Base-by-base conservation (phyloP, 2,888 invertebrate species). In the Eupithecia exiguata region DNA sequence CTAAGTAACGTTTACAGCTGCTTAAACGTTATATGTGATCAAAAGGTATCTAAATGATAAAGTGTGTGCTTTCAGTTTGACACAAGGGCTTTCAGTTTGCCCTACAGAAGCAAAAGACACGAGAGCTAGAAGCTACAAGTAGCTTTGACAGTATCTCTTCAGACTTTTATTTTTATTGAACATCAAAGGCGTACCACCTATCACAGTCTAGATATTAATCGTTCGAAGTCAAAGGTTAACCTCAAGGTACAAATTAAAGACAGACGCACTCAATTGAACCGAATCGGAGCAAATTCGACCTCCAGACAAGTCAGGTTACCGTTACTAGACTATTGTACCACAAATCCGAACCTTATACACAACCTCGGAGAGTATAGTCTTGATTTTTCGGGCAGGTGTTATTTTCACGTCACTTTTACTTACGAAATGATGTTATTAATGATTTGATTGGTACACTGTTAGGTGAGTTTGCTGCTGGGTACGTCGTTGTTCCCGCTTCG, bases 251-350 rank as follows among this genome's bases (percentile, higher is more conserved):
- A 67, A 76, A 81, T 81, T 74, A 80, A 80, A 77, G 84, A 85
- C 88, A 89, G 87, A 86, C 88, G 86, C 87, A 86, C 83, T 82
- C 77, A 74, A 80, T 84, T 83, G 84, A 83, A 84, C 80, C 84
- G 83, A 83, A 79, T 80, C 85, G 82, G 83, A 84, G 84, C 83
- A 84, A 83, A 85, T 81, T 81, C 87, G 92, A 92, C 92, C 92
- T 92, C 90, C 86, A 92, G 92, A 91, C 92, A 86, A 80, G 82
- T 83, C 89, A 92, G 92, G 91, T 92, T 89, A 87, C 86, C 86
- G 35, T 36, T 25, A 53, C 53, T 63, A 86, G 77, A 83, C 81
- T 74, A 66, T 66, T 36, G 38, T 66, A 66, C n/a, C 40, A 66
- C 40, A 38, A 66, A 30, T 62, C 35, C 40, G n/a, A 65, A 65